Evolutionary conservation across 2,888 invertebrate species (phyloP), one percentile per base, ranked within the genome.

Genomic region (Epinotia demarniana): DNA sequence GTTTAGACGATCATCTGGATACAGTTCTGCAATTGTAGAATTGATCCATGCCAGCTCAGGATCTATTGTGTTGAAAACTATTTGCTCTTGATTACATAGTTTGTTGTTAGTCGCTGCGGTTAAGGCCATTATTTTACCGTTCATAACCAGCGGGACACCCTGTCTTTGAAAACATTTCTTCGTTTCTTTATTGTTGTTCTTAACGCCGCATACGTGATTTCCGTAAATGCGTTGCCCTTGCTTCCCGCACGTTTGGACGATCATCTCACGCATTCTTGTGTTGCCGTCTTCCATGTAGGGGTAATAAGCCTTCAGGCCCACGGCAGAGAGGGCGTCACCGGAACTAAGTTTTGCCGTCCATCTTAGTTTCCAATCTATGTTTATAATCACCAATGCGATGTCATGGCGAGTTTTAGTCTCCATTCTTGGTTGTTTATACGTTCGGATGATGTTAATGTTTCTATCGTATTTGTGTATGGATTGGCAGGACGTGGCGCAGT

Each of bases 381-480:
- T 73, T n/a, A 68, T n/a, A 18, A 39, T 61, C n/a, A 62, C 73
- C 18, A 73, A 73, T 53, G 73, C 73, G 16, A 73, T 68, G 33
- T 73, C 53, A 13, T 53, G 67, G 4, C 61, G 73, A 2, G 49
- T n/a, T 53, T 67, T 61, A 13, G 67, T 46, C 53, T 68, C 46
- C 69, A 68, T 39, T 39, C 61, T 68, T 39, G 73, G 19, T 46
- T 60, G 69, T 60, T 69, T 69, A 55, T 67, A 68, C 5, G 60
- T 66, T 60, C n/a, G 71, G 23, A 70, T 60, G 13, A 75, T 60
- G 23, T 64, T 53, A 60, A 75, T 60, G 23, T n/a, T 71, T 27
- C 58, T 70, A 0, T 64, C 64, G 13, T 58, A 49, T 39, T 75
- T 70, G 27, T 71, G 18, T 39, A 75, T 33, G 43, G 60, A 70